A percentile compares a stretch with the other conserved stretches of the same genome.
phyloP scores from a whole-genome alignment of 2,888 invertebrate species.

The Phasia obesa region DNA sequence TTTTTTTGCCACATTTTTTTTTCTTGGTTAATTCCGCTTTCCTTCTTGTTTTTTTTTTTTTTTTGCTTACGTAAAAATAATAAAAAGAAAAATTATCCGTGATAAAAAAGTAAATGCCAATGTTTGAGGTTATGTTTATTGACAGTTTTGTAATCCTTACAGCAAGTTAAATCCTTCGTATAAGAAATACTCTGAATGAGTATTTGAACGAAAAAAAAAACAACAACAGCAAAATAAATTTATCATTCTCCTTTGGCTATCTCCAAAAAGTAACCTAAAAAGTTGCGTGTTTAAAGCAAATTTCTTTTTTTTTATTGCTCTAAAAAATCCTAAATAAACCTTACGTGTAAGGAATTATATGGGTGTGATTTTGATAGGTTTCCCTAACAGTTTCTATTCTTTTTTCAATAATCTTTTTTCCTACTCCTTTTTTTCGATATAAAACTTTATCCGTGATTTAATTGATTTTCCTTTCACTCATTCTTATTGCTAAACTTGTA shows the following conservation, averaged over 20 bases:
- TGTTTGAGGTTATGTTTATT: slow-evolving; percentile 78
- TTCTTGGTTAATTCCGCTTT: background rate
- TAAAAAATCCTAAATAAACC: slow-evolving; percentile 11
- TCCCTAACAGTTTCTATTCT: slow-evolving; percentile 16
- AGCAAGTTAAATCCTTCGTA: slow-evolving; percentile 77
- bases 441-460: slow-evolving; percentile 62
- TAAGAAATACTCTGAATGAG: slow-evolving; percentile 61
- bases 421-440: background rate
- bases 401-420: slow-evolving; percentile 26
- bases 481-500: background rate
- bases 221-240: background rate
- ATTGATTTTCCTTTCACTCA: slow-evolving; percentile 67
- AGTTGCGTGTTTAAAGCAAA: slow-evolving; percentile 47
- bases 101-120: slow-evolving; percentile 55
- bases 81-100: slow-evolving; percentile 15
- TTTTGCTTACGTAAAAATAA: background rate
- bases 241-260: background rate
- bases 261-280: slow-evolving; percentile 7
- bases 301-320: slow-evolving; percentile 20
- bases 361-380: slow-evolving; percentile 74
- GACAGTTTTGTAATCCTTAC: slow-evolving; percentile 79
- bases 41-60: background rate
- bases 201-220: slow-evolving; percentile 23
- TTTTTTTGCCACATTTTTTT: slow-evolving; percentile 1
- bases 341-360: slow-evolving; percentile 69